Evolutionary conservation across 2,113 vertebrate genomes (phyloP), one percentile per base, ranked within the genome.

Genomic region (Cinclus mexicanus): DNA sequence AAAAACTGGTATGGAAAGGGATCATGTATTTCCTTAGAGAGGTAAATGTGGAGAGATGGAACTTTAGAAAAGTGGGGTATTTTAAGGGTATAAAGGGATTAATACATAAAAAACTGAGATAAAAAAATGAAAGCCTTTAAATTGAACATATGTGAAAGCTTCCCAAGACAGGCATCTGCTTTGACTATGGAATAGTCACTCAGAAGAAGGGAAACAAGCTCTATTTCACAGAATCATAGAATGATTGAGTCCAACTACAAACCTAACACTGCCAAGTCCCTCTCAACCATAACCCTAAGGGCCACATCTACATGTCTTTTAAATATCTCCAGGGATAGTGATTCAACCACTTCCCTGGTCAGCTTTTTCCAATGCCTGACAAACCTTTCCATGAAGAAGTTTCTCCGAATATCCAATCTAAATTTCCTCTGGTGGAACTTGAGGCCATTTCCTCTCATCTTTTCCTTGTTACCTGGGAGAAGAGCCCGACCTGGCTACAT

Each of bases 401-500:
- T 76, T 69, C 49, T 31, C 41, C 55, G 56, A 26, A 56, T 24
- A 83, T 31, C 21, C 87, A 61, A 16, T 56, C 14, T 42, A 77
- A 77, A 56, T 31, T 14, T 69, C 24, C 14, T 14, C 31, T 56
- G 8, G 14, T 19, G 12, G 21, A 69, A 49, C 47, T 13, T 49
- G 63, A 69, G 47, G 63, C 26, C 21, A 77, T 49, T 49, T 49
- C 31, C 42, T 69, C 25, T 83, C 49, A 37, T 49, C 29, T 7
- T 49, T 22, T 9, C 41, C 49, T 35, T 55, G 17, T 56, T 20
- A 63, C 17, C 35, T 61, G 41, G 55, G 18, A 83, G 55, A 47
- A 69, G 41, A 42, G 47, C 26, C 18, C 0, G 0, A 9, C 12
- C 17, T 76, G 47, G 8, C 47, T 49, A 2, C 22, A 19, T 2